Evolutionary conservation across 2,113 vertebrate species (phyloP).

Genomic region (Bungarus multicinctus): DNA sequence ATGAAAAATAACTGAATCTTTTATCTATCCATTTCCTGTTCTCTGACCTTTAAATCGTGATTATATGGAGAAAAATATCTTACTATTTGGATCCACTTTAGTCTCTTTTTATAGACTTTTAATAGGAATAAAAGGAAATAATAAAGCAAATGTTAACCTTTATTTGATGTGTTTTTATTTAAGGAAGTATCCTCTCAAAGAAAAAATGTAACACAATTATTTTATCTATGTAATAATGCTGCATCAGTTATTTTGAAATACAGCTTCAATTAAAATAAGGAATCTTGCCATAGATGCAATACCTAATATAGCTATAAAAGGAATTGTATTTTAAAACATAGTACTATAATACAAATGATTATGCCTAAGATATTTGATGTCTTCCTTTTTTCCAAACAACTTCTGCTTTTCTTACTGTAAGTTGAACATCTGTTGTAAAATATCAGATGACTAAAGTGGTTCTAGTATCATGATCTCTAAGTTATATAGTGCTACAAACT

Average conservation of each 20-base stretch:
- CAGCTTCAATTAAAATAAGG: constrained; percentile 31
- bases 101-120: constrained; percentile 29
- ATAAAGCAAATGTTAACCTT: constrained; percentile 38
- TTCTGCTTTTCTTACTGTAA: neutral
- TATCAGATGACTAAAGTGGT: neutral
- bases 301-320: constrained; percentile 23
- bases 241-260: constrained; percentile 37
- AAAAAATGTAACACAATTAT: constrained; percentile 34
- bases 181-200: constrained; percentile 34
- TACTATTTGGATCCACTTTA: constrained; percentile 31
- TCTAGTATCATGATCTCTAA: neutral
- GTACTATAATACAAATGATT: neutral
- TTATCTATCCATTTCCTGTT: constrained; percentile 42
- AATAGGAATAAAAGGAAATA: constrained; percentile 38
- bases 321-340: constrained; percentile 30
- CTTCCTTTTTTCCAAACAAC: constrained; percentile 5
- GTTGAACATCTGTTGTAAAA: neutral
- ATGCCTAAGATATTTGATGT: constrained; percentile 18
- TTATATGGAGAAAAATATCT: constrained; percentile 20
- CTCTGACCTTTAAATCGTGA: constrained; percentile 37
- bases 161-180: constrained; percentile 36
- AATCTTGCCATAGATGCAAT: constrained; percentile 19
- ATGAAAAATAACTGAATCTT: constrained; percentile 43
- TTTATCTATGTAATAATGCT: constrained; percentile 24
- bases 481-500: neutral